Base-by-base conservation (phyloP, 2,888 invertebrate species). In the Eupithecia dodoneata region DNA sequence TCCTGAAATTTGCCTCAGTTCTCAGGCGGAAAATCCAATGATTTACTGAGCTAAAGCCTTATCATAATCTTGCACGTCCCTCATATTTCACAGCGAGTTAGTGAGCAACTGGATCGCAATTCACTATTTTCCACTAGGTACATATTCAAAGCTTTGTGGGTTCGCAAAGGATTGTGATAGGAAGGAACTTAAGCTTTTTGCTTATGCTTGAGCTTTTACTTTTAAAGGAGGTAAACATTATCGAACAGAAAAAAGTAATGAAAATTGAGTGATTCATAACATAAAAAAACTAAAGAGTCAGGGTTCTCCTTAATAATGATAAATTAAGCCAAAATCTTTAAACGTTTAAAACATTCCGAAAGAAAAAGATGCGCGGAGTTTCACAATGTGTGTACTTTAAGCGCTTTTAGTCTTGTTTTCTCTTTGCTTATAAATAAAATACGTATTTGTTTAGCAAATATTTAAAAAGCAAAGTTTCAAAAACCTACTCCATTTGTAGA, bases 51-150 rank as follows among this genome's bases (percentile, higher is more conserved):
- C 89, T 89, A 88, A 89, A 86, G 90, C 91, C 92, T 93, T 94
- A 94, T 94, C 94, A 92, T 94, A 94, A 94, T 94, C 93, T 93
- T 85, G 89, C 94, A 94, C 92, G 93, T 93, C 92, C 88, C 92
- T 92, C 92, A 92, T 94, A 94, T 93, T 93, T 94, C 88, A 93
- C 88, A 89, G 86, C 85, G 89, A 91, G 90, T 90, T 91, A 91
- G 87, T 87, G 86, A 84, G 85, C 82, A 82, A 81, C 86, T 86
- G 85, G 83, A 81, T 83, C 80, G 81, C 84, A 85, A 86, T 84
- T 85, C 88, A 90, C 90, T 91, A 91, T 91, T 91, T 88, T 88
- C 87, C 77, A 86, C 89, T n/a, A 15, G 30, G 41, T 89, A 52
- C 52, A 13, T 52, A 90, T 88, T 90, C 87, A 88, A 88, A 88